These are phyloP conservation scores for Pycnomerus fuliginosus DNA, from an alignment of 2,888 invertebrate species.

Conservation along the genomic window DNA sequence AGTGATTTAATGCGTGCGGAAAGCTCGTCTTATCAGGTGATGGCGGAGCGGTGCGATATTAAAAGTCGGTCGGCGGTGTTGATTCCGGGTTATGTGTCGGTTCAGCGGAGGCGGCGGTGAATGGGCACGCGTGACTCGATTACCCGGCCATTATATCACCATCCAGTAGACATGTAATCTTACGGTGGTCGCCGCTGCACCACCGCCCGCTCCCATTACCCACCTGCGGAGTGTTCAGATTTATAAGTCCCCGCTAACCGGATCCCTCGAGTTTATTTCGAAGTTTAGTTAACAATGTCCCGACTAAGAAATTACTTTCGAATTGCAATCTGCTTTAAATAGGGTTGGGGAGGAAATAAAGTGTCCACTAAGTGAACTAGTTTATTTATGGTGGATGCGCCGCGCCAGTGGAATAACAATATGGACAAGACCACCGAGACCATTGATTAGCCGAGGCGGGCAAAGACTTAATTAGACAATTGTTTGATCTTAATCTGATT, in stretches of 20 bases:
- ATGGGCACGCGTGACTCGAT: slow-evolving; percentile 50
- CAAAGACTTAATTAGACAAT: slow-evolving; percentile 49
- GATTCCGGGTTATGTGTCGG: slow-evolving; percentile 18
- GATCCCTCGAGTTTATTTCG: slow-evolving; percentile 27
- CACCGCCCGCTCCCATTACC: slow-evolving; percentile 35
- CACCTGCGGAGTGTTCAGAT: slow-evolving; percentile 47
- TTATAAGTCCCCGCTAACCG: slow-evolving; percentile 40
- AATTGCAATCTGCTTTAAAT: slow-evolving; percentile 20
- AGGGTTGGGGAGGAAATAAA: slow-evolving; percentile 6
- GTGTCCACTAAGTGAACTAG: neutral
- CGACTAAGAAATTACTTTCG: slow-evolving; percentile 24
- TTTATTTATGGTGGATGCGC: slow-evolving; percentile 19
- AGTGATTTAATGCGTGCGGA: too few relatives aligned
- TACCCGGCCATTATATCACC: slow-evolving; percentile 50
- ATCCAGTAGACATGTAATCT: slow-evolving; percentile 51
- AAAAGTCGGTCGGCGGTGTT: slow-evolving; percentile 18
- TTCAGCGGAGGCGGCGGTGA: slow-evolving; percentile 16
- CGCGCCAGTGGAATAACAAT: too few relatives aligned
- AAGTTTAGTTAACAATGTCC: slow-evolving; percentile 18
- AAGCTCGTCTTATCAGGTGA: neutral
- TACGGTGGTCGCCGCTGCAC: slow-evolving; percentile 41
- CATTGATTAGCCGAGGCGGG: slow-evolving; percentile 39
- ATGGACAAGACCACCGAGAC: too few relatives aligned
- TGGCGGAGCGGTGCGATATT: slow-evolving; percentile 2
- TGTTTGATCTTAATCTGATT: slow-evolving; percentile 50